These are phyloP conservation scores for Melipona bicolor DNA, from an alignment of 2,888 invertebrate species.

Conservation along the genomic window DNA sequence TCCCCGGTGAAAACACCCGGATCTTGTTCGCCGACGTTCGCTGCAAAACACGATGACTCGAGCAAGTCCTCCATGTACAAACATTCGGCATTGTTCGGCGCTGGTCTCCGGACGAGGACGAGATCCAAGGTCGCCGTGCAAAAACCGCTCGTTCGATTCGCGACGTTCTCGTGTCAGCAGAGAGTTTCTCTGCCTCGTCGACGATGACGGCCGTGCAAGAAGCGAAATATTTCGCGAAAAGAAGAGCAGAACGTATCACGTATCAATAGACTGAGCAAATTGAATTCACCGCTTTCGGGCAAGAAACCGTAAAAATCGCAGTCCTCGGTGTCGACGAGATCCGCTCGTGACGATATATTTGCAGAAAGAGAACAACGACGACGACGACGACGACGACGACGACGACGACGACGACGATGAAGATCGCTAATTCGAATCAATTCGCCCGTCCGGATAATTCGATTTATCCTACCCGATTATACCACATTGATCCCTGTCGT, in stretches of 20 bases:
- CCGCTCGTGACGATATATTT: not conserved
- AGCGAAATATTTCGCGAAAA: not conserved
- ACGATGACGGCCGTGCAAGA: not conserved
- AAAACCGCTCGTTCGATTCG: constrained; percentile 7
- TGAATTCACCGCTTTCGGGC: not conserved
- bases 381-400: no score
- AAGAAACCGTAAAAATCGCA: constrained; percentile 1
- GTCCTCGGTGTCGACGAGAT: no score
- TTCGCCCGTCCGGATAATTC: constrained; percentile 15
- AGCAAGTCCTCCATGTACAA: not conserved
- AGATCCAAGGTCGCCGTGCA: not conserved
- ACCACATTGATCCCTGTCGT: constrained; percentile 8
- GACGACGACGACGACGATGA: not conserved
- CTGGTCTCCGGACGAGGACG: not conserved
- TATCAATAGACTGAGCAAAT: constrained; percentile 9
- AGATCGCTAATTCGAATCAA: constrained; percentile 29
- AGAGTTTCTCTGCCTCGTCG: not conserved
- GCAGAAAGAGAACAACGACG: not conserved
- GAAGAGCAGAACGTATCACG: not conserved
- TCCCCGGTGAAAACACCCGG: not conserved
- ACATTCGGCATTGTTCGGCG: not conserved
- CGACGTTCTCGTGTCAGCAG: constrained; percentile 10
- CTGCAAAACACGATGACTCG: not conserved
- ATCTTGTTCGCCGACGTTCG: not conserved
- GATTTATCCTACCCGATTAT: constrained; percentile 1